phyloP scores from a whole-genome alignment of 2,113 vertebrate genomes.

The Protobothrops flavoviridis region DNA sequence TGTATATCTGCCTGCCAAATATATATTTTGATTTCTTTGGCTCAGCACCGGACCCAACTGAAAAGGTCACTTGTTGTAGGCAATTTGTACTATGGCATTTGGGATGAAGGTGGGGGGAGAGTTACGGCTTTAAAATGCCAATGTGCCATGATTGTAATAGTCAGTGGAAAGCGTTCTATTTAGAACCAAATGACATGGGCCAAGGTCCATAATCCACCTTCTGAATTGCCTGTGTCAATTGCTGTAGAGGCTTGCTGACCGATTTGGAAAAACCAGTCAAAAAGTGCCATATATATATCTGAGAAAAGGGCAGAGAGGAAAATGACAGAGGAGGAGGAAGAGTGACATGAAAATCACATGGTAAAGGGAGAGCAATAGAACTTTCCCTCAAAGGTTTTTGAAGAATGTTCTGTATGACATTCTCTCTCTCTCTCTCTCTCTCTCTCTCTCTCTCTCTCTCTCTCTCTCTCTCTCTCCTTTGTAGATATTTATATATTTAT shows the following conservation, averaged over 20 bases:
- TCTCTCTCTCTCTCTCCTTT: too few species aligned
- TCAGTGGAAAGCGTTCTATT: constrained; percentile 49
- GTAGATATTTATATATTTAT: too few species aligned
- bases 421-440: background rate
- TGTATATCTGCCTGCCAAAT: constrained; percentile 68
- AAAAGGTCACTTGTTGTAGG: constrained; percentile 58
- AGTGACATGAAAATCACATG: background rate
- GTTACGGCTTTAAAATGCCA: constrained; percentile 63
- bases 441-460: too few species aligned
- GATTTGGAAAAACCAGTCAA: constrained; percentile 56
- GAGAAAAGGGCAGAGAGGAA: background rate
- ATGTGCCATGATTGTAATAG: constrained; percentile 43
- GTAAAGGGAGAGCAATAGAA: constrained; percentile 23
- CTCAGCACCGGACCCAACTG: constrained; percentile 60
- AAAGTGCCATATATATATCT: constrained; percentile 54
- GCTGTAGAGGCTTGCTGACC: constrained; percentile 51
- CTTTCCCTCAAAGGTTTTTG: background rate
- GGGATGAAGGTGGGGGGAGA: constrained; percentile 44
- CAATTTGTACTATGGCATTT: constrained; percentile 46
- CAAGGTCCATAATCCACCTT: constrained; percentile 59
- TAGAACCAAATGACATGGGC: constrained; percentile 62
- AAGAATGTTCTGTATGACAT: background rate
- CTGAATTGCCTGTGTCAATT: constrained; percentile 61
- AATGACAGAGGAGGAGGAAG: background rate
- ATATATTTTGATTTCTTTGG: constrained; percentile 72